These are phyloP conservation scores for Seira ritae DNA, from an alignment of 2,888 invertebrate genomes.

Conservation along the genomic window DNA sequence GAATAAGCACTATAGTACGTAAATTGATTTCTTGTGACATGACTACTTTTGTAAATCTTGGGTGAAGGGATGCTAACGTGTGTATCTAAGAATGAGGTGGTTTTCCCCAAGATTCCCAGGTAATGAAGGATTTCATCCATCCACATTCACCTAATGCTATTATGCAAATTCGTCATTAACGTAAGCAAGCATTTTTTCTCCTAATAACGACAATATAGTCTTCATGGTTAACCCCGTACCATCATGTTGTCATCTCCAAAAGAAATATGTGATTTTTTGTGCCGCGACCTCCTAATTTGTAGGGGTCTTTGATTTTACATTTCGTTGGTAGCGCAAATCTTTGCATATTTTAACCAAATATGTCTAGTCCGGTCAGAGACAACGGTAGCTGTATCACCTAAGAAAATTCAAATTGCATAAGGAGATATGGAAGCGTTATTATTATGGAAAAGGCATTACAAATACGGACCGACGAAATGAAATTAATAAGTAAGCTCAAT, in stretches of 20 bases:
- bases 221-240: background rate
- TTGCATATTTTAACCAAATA: constrained; percentile 11
- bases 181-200: background rate
- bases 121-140: background rate
- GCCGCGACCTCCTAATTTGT: background rate
- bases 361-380: background rate
- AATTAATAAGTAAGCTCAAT: background rate
- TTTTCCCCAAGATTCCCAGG: background rate
- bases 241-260: constrained; percentile 4
- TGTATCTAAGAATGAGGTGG: no score
- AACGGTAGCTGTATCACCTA: constrained; percentile 14
- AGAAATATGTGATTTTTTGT: background rate
- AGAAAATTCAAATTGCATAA: no score
- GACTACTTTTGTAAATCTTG: no score
- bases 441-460: no score
- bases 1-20: no score
- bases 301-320: background rate
- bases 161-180: background rate
- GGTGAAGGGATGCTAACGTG: no score
- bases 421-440: background rate
- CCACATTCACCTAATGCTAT: background rate
- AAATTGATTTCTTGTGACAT: no score
- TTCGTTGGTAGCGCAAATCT: background rate
- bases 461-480: no score
- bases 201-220: background rate